Conservation (phyloP, 2,797 vertebrate genomes). For the Streptopelia turtur region DNA sequence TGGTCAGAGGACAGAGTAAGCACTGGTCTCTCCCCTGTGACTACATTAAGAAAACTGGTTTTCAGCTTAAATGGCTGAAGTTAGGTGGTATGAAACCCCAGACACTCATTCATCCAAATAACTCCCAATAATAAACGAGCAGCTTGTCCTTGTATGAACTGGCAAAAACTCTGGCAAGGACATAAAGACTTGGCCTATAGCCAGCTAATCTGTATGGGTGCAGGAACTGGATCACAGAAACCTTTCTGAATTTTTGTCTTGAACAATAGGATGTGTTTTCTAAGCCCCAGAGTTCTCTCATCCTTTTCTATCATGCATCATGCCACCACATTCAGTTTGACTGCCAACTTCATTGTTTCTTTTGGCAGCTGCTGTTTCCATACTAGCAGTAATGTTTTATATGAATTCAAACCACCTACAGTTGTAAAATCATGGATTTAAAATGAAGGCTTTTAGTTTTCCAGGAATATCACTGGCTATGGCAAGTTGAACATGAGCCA, state of each 20-base stretch:
- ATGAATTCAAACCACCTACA: not conserved
- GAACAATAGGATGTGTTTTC: not conserved
- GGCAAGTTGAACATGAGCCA: not conserved
- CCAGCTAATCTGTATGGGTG: not conserved
- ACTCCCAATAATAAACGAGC: not conserved
- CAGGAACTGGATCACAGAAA: not conserved
- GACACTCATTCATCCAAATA: not conserved
- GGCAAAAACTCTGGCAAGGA: not conserved
- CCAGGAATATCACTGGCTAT: not conserved
- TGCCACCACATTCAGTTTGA: not conserved
- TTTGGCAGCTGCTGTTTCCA: not conserved
- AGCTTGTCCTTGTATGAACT: not conserved
- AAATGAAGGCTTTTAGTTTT: not conserved
- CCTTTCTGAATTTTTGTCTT: not conserved
- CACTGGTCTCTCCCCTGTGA: not conserved
- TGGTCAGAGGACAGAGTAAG: not conserved
- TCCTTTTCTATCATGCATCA: not conserved
- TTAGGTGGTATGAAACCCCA: not conserved
- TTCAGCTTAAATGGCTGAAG: not conserved
- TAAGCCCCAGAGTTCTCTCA: not conserved
- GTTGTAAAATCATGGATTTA: not conserved
- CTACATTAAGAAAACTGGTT: not conserved
- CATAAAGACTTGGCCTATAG: not conserved
- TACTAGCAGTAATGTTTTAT: not conserved
- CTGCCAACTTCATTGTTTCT: not conserved